Evolutionary conservation across 2,888 invertebrate species (phyloP).

Genomic region (Lepidochitona cinerea): DNA sequence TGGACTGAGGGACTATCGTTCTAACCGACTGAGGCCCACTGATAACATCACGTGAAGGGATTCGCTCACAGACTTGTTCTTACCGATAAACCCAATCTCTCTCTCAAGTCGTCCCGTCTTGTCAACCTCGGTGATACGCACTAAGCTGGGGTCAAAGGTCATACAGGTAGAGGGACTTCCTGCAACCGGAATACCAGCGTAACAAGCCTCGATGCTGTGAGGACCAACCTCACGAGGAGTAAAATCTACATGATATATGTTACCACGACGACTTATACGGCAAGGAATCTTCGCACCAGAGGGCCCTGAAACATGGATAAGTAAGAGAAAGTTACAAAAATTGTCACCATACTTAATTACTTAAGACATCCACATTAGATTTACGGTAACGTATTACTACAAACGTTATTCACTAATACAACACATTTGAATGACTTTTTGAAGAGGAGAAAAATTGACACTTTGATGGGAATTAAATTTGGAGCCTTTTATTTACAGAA

Average conservation of each 20-base stretch:
- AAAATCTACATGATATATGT: conserved; percentile 74
- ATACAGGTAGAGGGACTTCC: conserved; percentile 96
- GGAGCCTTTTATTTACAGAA: too few relatives aligned
- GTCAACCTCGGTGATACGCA: conserved; percentile 76
- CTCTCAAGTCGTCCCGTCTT: conserved; percentile 56
- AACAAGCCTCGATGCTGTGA: conserved; percentile 93
- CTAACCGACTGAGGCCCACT: too few relatives aligned
- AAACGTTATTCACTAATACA: too few relatives aligned
- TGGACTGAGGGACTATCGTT: too few relatives aligned
- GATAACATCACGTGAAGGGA: too few relatives aligned
- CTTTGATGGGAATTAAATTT: too few relatives aligned
- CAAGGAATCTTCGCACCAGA: conserved; percentile 34
- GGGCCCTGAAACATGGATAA: conserved; percentile 29
- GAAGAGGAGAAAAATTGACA: too few relatives aligned
- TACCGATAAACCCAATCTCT: conserved; percentile 55
- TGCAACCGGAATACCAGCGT: conserved; percentile 88
- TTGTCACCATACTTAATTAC: too few relatives aligned
- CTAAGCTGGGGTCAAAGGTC: conserved; percentile 91
- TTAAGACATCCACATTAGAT: too few relatives aligned
- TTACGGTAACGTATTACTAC: too few relatives aligned
- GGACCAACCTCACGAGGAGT: conserved; percentile 87
- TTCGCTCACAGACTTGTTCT: conserved; percentile 4
- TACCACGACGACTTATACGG: conserved; percentile 28
- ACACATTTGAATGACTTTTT: too few relatives aligned
- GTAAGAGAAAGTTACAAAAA: too few relatives aligned